These are phyloP conservation scores for Phaethornis superciliosus DNA, from an alignment of 2,113 vertebrate genomes.

Conservation along the genomic window DNA sequence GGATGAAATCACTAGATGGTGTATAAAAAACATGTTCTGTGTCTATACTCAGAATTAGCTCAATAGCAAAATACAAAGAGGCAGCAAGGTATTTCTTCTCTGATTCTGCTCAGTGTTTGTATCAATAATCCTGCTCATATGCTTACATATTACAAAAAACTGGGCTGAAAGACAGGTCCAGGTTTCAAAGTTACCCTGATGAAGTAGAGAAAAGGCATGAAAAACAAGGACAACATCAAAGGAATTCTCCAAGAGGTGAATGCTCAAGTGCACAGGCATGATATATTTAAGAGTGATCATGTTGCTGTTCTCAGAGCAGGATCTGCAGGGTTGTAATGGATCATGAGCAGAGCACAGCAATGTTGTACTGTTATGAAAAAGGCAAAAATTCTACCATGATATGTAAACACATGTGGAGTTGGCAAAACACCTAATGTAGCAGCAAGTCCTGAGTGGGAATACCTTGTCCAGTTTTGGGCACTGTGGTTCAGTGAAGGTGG, in stretches of 20 bases:
- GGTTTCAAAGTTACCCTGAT: background rate
- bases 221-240: background rate
- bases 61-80: background rate
- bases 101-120: background rate
- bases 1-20: background rate
- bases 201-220: background rate
- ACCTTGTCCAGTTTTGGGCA: background rate
- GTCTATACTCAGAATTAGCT: background rate
- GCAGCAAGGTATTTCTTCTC: background rate
- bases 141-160: background rate
- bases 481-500: background rate
- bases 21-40: background rate
- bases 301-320: background rate
- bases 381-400: background rate
- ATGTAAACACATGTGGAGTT: background rate
- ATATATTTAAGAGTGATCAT: background rate
- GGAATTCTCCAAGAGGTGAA: background rate
- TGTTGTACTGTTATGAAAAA: background rate
- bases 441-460: background rate
- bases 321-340: background rate
- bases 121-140: background rate
- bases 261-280: background rate
- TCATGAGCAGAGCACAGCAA: background rate
- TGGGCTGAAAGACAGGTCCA: background rate
- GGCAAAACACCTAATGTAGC: background rate